Evolutionary conservation across 2,888 invertebrate species (phyloP), one percentile per base, ranked within the genome.

Genomic region (Lumbricus terrestris): DNA sequence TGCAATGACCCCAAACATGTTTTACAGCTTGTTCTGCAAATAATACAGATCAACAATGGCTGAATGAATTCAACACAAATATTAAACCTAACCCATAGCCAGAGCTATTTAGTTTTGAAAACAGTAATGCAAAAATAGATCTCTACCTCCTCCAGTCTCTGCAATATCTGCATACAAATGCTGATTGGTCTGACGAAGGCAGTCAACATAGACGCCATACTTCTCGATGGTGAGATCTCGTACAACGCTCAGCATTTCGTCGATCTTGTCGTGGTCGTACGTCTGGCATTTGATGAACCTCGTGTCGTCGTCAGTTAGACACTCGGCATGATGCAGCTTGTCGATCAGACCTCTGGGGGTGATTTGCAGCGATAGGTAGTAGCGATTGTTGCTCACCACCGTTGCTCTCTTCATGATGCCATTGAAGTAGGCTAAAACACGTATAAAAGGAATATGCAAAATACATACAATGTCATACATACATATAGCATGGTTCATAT

Each of bases 221-320:
- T 85, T 85, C 34, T 33, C 85, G 85, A 85, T 85, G 85, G 13
- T 85, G 5, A 85, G 85, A 37, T 85, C 85, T 85, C 85, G 34
- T 34, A 85, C 16, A 0, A 85, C 85, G 16, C 85, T 35, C 85
- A 85, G 23, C 34, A 16, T 34, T 85, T 85, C 85, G 85, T 85
- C 85, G 18, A 85, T 85, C 35, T 85, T 85, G 85, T 85, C 85
- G 23, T 85, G 85, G 85, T 85, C 85, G 23, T 85, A 85, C 20
- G 85, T 85, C 85, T 85, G 85, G 37, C 85, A 85, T 37, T 85
- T 85, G 85, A 85, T 85, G 23, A 85, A 85, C 85, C 85, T 34
- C 0, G 85, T 85, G 85, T 85, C 85, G 23, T 85, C 85, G 23
- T 85, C 85, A 29, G 35, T 85, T 6, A 85, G 18, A 37, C 85